Evolutionary conservation across 2,113 vertebrate genomes (phyloP).

Genomic region (Balaeniceps rex): DNA sequence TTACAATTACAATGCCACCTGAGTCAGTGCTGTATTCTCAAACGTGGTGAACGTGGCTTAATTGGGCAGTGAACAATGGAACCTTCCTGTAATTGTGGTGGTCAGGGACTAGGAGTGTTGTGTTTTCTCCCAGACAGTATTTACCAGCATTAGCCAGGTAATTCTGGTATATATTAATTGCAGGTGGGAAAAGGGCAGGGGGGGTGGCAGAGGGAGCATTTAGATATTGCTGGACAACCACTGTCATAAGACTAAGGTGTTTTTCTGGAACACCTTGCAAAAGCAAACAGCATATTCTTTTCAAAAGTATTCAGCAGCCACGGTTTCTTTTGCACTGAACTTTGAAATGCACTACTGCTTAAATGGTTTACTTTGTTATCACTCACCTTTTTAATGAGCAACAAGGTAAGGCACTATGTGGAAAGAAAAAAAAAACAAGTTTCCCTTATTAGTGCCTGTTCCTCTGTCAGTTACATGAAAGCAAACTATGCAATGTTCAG

Average conservation of each 20-base stretch:
- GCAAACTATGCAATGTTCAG: background rate
- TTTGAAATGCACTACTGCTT: background rate
- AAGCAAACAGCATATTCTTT: background rate
- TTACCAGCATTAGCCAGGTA: background rate
- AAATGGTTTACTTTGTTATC: background rate
- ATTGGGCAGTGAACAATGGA: background rate
- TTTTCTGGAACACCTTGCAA: background rate
- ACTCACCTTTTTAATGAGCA: background rate
- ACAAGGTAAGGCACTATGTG: background rate
- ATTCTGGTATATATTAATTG: background rate
- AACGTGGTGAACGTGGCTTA: background rate
- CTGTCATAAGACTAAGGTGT: background rate
- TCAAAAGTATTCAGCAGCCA: background rate
- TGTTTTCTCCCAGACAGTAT: background rate
- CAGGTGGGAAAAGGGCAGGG: rapidly evolving
- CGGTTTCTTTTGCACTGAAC: background rate
- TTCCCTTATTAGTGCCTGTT: background rate
- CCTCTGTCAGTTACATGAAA: background rate
- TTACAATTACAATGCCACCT: background rate
- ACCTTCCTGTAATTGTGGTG: background rate
- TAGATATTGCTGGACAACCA: background rate
- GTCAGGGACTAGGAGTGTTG: background rate
- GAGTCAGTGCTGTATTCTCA: background rate
- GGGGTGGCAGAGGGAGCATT: background rate
- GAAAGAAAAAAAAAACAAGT: background rate